Base-by-base conservation (phyloP, 1,140 invertebrate species). In the Drosophila punjabiensis region DNA sequence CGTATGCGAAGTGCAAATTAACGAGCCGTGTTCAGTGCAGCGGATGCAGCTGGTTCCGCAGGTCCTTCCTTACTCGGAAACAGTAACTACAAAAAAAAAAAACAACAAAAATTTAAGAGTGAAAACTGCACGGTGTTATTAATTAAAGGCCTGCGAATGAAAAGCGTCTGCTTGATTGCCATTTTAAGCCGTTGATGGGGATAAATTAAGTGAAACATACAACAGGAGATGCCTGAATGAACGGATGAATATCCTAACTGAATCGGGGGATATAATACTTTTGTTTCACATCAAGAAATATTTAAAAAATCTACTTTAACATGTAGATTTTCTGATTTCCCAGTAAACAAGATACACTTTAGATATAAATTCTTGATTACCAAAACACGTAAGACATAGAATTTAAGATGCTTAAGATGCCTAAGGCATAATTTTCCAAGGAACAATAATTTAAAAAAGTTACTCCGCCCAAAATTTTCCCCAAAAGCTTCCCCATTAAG, bases 81-180 rank as follows among this genome's bases (percentile, higher is more conserved):
- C 43, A 24, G 33, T 20, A 52, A 41, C 24, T 13, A 24, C n/a
- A 69, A 64, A 24, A 32, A 32, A 45, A 11, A 16, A 2, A 30
- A 28, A 20, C 24, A 24, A 24, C 24, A 10, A 45, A 39, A 30
- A 33, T 3, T 20, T n/a, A 67, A 69, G 74, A 50, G 43, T 61
- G 59, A 60, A 82, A 82, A 66, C 62, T 62, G 50, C 59, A 66
- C 59, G 60, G 39, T 28, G 56, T 79, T 82, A 83, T 79, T 79
- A 83, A 83, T 83, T 83, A 82, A 82, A 61, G 52, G 43, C n/a
- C 59, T 50, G 41, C 41, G 33, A 59, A 16, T 77, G 63, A 45
- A 77, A 76, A 20, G 33, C 62, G 32, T 48, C 33, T 41, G 24
- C 37, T 50, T 60, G 64, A 58, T 55, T 69, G 74, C 39, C 63